Base-by-base conservation (phyloP, 2,888 invertebrate species). In the Actias luna region DNA sequence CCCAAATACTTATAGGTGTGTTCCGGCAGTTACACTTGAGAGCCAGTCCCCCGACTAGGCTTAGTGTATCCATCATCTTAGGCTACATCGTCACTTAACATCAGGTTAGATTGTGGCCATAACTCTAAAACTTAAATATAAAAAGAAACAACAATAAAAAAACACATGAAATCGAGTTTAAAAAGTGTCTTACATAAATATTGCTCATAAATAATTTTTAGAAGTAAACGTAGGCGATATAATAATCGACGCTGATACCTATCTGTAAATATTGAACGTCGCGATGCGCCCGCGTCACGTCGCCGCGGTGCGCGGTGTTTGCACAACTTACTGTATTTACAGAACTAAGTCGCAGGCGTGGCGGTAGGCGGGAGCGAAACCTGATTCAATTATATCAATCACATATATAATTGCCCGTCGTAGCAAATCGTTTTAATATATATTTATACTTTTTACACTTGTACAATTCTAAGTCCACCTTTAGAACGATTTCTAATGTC, bases 301-400 rank as follows among this genome's bases (percentile, higher is more conserved):
- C 60, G 63, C 72, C 72, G 55, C 60, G 61, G 59, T 83, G 80
- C 72, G 55, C 60, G 61, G 59, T 83, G 80, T 84, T 82, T 82
- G 78, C 65, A 76, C 75, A 80, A 79, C 71, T 70, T 42, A 58
- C 60, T 60, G 75, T 78, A 74, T 77, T 70, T 64, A 58, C 68
- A 65, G 66, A 50, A 73, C 70, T 71, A 76, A 74, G 81, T 81
- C 70, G 71, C 77, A 74, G 81, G 82, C 83, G 82, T 75, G 77
- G 78, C 72, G 73, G 82, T 77, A 80, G 82, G 82, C 82, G 82
- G 74, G 71, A 62, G 66, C 71, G 58, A 63, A 61, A 60, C 62
- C 29, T 29, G 55, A 62, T 62, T 42, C 22, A 55, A 57, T 57
- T 36, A 46, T 58, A 58, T 31, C 57, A 57, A 39, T 58, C 62